Conservation (phyloP, 1,140 invertebrate genomes). For the Leptonema lineaticorne region DNA sequence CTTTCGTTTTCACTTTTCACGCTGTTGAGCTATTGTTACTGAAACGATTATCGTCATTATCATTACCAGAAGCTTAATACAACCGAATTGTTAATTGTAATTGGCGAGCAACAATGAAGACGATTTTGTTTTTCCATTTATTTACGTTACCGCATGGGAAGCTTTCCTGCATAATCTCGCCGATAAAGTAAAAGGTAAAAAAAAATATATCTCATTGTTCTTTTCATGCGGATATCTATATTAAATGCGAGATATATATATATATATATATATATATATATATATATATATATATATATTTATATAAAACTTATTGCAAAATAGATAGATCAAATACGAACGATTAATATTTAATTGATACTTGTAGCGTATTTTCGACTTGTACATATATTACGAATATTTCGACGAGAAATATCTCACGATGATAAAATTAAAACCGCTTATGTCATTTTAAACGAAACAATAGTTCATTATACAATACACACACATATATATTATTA, state of each 20-base stretch:
- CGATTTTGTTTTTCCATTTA: conserved; percentile 8
- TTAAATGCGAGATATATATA: no score
- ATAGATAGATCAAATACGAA: not conserved
- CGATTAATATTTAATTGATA: no score
- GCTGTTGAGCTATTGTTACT: not conserved
- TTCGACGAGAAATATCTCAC: no score
- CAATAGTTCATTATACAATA: no score
- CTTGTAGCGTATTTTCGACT: no score
- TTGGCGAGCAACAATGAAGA: conserved; percentile 4
- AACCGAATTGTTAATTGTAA: conserved; percentile 12
- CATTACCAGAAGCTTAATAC: not conserved
- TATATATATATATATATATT: no score
- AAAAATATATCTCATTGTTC: not conserved
- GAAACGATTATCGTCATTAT: conserved; percentile 4
- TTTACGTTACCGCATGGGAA: conserved; percentile 17
- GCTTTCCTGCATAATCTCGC: not conserved
- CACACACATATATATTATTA: no score
- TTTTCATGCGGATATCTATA: not conserved
- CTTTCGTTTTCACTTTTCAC: conserved; percentile 5
- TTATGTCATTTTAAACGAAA: no score
- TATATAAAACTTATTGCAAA: no score
- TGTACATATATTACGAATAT: no score
- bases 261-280: no score
- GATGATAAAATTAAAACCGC: no score
- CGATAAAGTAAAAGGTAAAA: conserved; percentile 14